phyloP scores from a whole-genome alignment of 2,113 vertebrate species.

The Dasyprocta punctata region DNA sequence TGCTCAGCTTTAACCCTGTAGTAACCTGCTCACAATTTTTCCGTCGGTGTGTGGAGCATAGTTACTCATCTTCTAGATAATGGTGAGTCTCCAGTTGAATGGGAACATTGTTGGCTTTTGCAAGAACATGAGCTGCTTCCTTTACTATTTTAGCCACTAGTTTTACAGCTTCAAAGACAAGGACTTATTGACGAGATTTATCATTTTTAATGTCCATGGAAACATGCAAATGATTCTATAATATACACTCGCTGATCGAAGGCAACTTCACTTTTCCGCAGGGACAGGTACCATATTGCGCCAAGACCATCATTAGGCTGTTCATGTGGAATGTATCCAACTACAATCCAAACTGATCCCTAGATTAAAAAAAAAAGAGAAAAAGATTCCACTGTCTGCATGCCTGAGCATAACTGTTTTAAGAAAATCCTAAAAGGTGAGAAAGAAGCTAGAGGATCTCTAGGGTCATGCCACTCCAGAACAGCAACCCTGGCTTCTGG shows the following conservation, averaged over 20 bases:
- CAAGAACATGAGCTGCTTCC: neutral
- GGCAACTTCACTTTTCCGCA: constrained; percentile 13
- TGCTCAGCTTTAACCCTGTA: constrained; percentile 85
- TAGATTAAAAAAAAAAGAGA: neutral
- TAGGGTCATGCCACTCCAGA: neutral
- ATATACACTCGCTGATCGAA: constrained; percentile 39
- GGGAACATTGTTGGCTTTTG: neutral
- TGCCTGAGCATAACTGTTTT: neutral
- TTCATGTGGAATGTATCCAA: constrained; percentile 3
- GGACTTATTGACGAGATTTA: neutral
- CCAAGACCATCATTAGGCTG: neutral
- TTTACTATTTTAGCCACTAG: neutral
- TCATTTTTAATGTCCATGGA: neutral
- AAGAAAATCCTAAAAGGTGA: neutral
- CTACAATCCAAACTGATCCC: neutral
- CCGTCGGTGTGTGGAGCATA: neutral
- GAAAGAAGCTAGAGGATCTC: neutral
- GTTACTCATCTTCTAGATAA: neutral
- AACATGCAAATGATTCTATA: neutral
- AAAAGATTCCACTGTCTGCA: neutral
- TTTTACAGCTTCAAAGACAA: constrained; percentile 51
- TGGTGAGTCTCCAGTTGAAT: neutral
- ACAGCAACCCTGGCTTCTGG: rapidly evolving
- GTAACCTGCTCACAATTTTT: constrained; percentile 52
- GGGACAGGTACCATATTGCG: rapidly evolving